Percentiles rank a stretch among this genome's conserved stretches.
Evolutionary conservation across 1,140 invertebrate species (phyloP).

Genomic region (Ridgeia piscesae): DNA sequence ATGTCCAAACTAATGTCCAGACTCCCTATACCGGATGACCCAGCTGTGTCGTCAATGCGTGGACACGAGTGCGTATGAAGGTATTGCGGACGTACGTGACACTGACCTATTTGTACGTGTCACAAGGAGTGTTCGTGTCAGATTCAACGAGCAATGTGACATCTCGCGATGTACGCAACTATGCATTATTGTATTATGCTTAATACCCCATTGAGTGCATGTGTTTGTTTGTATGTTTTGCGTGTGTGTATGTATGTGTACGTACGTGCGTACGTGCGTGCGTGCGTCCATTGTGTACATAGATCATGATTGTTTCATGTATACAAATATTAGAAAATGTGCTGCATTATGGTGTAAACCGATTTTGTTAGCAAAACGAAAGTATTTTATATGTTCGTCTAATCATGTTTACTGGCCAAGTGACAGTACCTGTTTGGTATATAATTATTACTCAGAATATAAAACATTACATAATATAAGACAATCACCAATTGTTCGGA

Average conservation of each 20-base stretch:
- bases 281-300: no score
- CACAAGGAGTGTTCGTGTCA: not conserved
- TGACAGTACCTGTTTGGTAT: not conserved
- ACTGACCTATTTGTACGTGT: not conserved
- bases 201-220: not conserved
- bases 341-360: not conserved
- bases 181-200: not conserved
- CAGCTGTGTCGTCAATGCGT: not conserved
- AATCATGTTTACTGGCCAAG: not conserved
- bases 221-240: no score
- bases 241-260: not conserved
- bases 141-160: not conserved
- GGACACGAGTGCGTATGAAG: not conserved
- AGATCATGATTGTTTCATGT: not conserved
- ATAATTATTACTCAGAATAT: not conserved
- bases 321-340: not conserved
- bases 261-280: no score
- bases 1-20: no score
- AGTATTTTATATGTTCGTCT: not conserved
- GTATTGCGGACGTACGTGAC: not conserved
- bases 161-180: not conserved
- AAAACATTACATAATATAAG: not conserved
- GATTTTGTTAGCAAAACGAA: not conserved
- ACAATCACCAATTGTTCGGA: not conserved
- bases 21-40: not conserved